A percentile compares a stretch with the other conserved stretches of the same genome.
Evolutionary conservation across 2,113 vertebrate species (phyloP).

Genomic region (Phrynocephalus versicolor): DNA sequence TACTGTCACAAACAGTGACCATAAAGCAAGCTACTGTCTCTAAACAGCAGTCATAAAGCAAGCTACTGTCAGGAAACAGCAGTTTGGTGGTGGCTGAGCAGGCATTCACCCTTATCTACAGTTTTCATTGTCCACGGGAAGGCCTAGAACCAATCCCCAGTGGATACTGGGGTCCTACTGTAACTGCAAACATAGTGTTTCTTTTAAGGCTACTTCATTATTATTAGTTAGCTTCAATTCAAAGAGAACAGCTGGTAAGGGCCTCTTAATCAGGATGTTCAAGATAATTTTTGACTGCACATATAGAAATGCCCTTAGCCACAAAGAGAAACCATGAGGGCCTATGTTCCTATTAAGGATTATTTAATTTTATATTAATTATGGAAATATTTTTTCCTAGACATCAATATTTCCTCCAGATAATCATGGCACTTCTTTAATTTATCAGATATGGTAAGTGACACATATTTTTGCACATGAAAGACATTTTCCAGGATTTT

Average conservation of each 20-base stretch:
- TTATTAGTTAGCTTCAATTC: not conserved
- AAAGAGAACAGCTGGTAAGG: not conserved
- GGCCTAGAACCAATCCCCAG: too few species aligned
- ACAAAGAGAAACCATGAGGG: not conserved
- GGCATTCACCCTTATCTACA: too few species aligned
- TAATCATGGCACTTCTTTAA: not conserved
- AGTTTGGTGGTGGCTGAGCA: too few species aligned
- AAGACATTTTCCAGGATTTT: not conserved
- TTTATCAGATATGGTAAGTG: not conserved
- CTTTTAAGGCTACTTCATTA: not conserved
- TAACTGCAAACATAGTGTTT: not conserved
- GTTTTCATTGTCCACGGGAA: too few species aligned
- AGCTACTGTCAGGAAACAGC: too few species aligned
- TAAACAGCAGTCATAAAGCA: too few species aligned
- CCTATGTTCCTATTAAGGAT: not conserved
- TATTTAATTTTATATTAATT: not conserved
- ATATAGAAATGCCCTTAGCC: not conserved
- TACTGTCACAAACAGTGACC: too few species aligned
- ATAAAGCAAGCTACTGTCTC: too few species aligned
- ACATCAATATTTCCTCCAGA: not conserved
- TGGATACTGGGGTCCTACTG: too few species aligned
- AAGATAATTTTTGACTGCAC: not conserved
- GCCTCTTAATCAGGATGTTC: not conserved
- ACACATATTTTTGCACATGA: not conserved
- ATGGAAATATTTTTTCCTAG: not conserved